These are phyloP conservation scores for Eleginops maclovinus DNA, from an alignment of 2,113 vertebrate genomes.

Conservation along the genomic window DNA sequence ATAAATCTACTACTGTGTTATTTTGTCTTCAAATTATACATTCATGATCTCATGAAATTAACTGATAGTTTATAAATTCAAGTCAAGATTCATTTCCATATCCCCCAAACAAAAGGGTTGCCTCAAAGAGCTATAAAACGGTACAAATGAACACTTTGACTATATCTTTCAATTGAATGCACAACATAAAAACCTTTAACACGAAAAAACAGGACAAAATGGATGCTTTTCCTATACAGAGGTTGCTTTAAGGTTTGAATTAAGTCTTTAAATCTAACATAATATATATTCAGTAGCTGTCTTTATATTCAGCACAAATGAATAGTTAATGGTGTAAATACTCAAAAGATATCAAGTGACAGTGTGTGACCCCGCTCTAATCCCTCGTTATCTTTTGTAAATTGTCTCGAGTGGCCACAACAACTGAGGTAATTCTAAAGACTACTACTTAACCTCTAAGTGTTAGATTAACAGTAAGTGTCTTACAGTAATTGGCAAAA, in stretches of 20 bases:
- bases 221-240: not conserved
- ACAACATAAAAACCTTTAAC: too few relatives aligned
- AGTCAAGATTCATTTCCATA: not conserved
- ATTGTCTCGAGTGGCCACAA: not conserved
- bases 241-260: not conserved
- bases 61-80: not conserved
- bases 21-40: constrained; percentile 1
- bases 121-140: not conserved
- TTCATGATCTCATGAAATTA: not conserved
- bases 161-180: too few relatives aligned
- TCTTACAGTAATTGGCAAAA: not conserved
- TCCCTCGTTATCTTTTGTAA: not conserved
- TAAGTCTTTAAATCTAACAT: not conserved
- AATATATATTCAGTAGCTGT: not conserved
- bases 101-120: not conserved
- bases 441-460: not conserved
- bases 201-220: not conserved
- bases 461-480: not conserved
- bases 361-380: not conserved
- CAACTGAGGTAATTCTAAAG: not conserved
- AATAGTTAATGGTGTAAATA: not conserved
- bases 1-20: constrained; percentile 20
- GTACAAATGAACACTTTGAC: too few relatives aligned
- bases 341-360: not conserved
- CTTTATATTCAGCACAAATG: not conserved